Base-by-base conservation (phyloP, 2,113 vertebrate species). In the Phylloscopus trochiloides region DNA sequence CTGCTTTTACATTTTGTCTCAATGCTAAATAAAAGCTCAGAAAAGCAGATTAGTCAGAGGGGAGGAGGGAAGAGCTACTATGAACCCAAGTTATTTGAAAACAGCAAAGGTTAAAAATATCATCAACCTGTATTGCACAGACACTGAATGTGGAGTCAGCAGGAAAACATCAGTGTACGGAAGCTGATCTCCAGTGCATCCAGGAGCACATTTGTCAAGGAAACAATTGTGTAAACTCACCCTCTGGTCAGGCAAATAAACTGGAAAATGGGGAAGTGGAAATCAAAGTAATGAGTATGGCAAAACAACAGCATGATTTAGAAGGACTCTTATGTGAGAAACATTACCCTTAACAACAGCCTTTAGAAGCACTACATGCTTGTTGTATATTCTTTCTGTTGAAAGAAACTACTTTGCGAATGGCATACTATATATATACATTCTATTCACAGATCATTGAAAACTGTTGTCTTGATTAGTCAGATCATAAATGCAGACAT, bases 211-310 rank as follows among this genome's bases (percentile, higher is more conserved):
- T 94, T 95, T 95, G 86, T 86, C 95, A 94, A 87, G 68, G 89
- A 95, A 97, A 96, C 86, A 92, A 96, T 92, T 92, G 91, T 92
- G 82, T 92, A 94, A 94, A 95, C 65, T 96, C 91, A 94, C 73
- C 70, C 92, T 55, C 91, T 96, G 89, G 88, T 88, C 91, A 91
- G 91, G 89, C 68, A 97, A 94, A 96, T 92, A 97, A 94, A 96
- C 83, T 91, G 86, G 68, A 81, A 95, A 96, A 93, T 72, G 75
- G 85, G 54, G 70, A 95, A 93, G 74, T 92, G 73, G 72, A 95
- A 94, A 95, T 89, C 59, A 91, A 95, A 89, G 83, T 92, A 84
- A 91, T 63, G 91, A 95, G 65, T 72, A 86, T 25, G 40, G 83
- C 57, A 94, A 94, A 97, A 92, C 68, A 94, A 55, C 25, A 52